Conservation (phyloP, 53 echinoderm and acorn worm species). For the Paelopatides confundens region DNA sequence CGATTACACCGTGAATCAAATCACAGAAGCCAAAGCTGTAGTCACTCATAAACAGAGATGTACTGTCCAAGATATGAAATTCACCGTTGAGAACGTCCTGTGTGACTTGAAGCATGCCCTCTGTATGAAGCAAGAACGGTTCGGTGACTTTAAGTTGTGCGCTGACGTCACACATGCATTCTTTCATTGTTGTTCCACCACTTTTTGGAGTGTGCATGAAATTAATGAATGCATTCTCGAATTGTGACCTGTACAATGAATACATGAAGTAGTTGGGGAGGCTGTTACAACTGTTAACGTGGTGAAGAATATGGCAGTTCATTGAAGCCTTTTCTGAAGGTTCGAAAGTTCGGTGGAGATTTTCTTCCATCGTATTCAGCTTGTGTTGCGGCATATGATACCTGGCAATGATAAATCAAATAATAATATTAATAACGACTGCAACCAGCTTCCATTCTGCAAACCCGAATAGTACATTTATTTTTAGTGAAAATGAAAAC, state of each 20-base stretch:
- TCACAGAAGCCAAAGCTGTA: slow-evolving; percentile 44
- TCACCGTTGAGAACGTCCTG: slow-evolving; percentile 18
- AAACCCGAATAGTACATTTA: too few species aligned
- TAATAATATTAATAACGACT: too few species aligned
- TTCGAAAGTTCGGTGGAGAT: too few species aligned
- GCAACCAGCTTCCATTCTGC: too few species aligned
- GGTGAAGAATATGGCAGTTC: slow-evolving; percentile 20
- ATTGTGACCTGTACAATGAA: neutral
- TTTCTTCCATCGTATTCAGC: too few species aligned
- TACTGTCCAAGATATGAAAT: neutral
- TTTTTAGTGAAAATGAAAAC: too few species aligned
- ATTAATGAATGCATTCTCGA: neutral
- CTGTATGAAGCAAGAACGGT: slow-evolving; percentile 25
- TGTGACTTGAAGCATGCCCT: neutral
- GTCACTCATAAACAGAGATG: slow-evolving; percentile 19
- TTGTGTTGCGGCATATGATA: too few species aligned
- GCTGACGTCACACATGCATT: neutral
- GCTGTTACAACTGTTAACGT: slow-evolving; percentile 15
- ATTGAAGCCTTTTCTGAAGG: neutral
- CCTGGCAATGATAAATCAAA: too few species aligned
- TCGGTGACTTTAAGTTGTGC: neutral
- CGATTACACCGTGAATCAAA: slow-evolving; percentile 1
- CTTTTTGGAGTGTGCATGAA: slow-evolving; percentile 38
- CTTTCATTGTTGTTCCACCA: slow-evolving; percentile 36
- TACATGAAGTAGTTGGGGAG: slow-evolving; percentile 25